These are phyloP conservation scores for Rhingia campestris DNA, from an alignment of 2,888 invertebrate genomes.

Conservation along the genomic window DNA sequence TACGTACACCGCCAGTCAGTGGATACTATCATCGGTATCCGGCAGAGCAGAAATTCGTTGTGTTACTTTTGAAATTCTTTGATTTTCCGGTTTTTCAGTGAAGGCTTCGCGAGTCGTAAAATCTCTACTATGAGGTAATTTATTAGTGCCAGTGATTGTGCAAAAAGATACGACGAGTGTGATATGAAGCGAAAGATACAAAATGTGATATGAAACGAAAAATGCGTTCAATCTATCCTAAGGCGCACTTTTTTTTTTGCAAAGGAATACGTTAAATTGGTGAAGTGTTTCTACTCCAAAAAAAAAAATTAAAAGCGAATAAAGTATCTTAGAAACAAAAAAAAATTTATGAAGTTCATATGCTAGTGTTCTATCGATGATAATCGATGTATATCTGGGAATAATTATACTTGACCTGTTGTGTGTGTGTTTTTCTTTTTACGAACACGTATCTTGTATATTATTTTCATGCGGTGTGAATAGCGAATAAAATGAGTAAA, in stretches of 20 bases:
- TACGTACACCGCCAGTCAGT: slow-evolving; percentile 25
- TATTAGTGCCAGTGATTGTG: slow-evolving; percentile 36
- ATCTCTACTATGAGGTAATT: slow-evolving; percentile 61
- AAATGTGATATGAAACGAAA: slow-evolving; percentile 14
- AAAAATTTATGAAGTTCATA: too few relatives aligned
- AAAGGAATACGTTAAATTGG: too few relatives aligned
- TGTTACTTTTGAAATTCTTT: slow-evolving; percentile 24
- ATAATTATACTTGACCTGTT: slow-evolving; percentile 46
- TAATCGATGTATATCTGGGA: slow-evolving; percentile 12
- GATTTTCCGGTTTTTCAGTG: slow-evolving; percentile 34
- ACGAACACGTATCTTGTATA: slow-evolving; percentile 4
- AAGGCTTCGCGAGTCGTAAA: slow-evolving; percentile 49
- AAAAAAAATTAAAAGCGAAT: too few relatives aligned
- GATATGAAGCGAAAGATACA: slow-evolving; percentile 34
- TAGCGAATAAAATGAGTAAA: slow-evolving; percentile 44
- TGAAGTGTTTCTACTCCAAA: too few relatives aligned
- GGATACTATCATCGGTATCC: slow-evolving; percentile 46
- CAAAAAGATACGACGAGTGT: slow-evolving; percentile 22
- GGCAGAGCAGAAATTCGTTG: slow-evolving; percentile 12
- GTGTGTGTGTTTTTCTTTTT: slow-evolving; percentile 6
- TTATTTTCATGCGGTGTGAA: slow-evolving; percentile 13
- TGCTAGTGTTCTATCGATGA: too few relatives aligned
- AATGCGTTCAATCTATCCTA: background rate
- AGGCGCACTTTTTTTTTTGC: too few relatives aligned
- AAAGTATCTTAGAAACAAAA: too few relatives aligned